Conservation (phyloP, 2,888 invertebrate species). For the Platerodrilus igneus region DNA sequence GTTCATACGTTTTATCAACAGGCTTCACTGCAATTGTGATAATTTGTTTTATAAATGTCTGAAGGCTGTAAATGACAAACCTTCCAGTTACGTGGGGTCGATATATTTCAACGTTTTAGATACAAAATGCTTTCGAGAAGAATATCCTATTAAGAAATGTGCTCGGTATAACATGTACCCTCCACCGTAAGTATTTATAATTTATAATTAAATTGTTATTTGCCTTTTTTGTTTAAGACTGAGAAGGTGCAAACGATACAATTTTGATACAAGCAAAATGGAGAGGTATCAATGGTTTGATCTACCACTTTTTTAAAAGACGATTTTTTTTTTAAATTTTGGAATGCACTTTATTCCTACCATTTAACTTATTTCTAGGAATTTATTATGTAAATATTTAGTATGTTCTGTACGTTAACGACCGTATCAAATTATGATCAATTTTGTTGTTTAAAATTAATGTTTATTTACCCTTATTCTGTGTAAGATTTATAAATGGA, state of each 20-base stretch:
- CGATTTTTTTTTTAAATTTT: too few species aligned
- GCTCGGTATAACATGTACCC: too few species aligned
- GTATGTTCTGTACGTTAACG: too few species aligned
- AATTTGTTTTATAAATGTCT: conserved; percentile 52
- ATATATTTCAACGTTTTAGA: conserved; percentile 55
- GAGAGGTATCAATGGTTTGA: conserved; percentile 57
- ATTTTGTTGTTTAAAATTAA: too few species aligned
- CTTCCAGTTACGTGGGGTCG: conserved; percentile 49
- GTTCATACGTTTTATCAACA: too few species aligned
- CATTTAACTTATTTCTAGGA: too few species aligned
- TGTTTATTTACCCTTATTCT: too few species aligned
- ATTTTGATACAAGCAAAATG: conserved; percentile 42
- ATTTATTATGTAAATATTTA: too few species aligned
- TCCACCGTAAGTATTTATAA: conserved; percentile 52
- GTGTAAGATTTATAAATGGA: too few species aligned
- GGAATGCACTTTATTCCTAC: too few species aligned
- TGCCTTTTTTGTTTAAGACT: conserved; percentile 38
- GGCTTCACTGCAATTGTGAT: conserved; percentile 55
- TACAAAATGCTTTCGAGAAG: conserved; percentile 57
- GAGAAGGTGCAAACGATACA: conserved; percentile 49
- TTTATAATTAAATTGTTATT: conserved; percentile 39
- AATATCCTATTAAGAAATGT: conserved; percentile 55
- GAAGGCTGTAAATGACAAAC: conserved; percentile 39
- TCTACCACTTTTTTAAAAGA: conserved; percentile 46
- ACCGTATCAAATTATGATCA: too few species aligned